Base-by-base conservation (phyloP, 1,140 invertebrate species). In the Delia radicum region DNA sequence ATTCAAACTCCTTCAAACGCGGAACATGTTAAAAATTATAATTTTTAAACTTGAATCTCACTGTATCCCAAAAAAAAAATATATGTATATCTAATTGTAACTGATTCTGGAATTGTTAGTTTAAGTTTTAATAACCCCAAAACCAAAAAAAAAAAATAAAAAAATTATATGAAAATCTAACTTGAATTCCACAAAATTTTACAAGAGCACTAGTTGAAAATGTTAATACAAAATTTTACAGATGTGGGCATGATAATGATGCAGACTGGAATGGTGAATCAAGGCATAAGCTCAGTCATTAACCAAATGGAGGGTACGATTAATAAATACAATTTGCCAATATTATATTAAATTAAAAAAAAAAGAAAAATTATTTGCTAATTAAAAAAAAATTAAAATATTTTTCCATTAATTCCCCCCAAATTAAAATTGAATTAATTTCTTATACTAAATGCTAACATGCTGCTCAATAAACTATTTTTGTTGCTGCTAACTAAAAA, bases 211-310 rank as follows among this genome's bases (percentile, higher is more conserved):
- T 31, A 12, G 65, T 69, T 61, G 28, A 37, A 69, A 33, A 24
- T 69, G 65, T 69, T 69, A 31, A 69, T 75, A 24, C 29, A 75
- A 27, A 73, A 75, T 71, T 92, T 95, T 94, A 83, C 94, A 95
- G 94, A 95, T 95, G 94, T 95, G 87, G 94, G 94, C 90, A 95
- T 95, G 94, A 94, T 95, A 91, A 94, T 95, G 94, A 94, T 95
- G 93, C 93, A 95, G 92, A 91, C 92, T 86, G 94, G 94, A 90
- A 95, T 95, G 94, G 93, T 95, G 81, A 94, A 94, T 91, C 91
- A 93, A 89, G 91, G 90, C 87, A 88, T 92, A 88, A 93, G 91
- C 90, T 87, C 90, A 87, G 90, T 91, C 87, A 83, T 85, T 81
- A 93, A 92, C 90, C 91, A 91, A 89, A 91, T 92, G 88, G 92